Percentiles rank a stretch among this genome's conserved stretches.
Conservation (phyloP, 2,888 invertebrate species). For the Holacanthella duospinosa region DNA sequence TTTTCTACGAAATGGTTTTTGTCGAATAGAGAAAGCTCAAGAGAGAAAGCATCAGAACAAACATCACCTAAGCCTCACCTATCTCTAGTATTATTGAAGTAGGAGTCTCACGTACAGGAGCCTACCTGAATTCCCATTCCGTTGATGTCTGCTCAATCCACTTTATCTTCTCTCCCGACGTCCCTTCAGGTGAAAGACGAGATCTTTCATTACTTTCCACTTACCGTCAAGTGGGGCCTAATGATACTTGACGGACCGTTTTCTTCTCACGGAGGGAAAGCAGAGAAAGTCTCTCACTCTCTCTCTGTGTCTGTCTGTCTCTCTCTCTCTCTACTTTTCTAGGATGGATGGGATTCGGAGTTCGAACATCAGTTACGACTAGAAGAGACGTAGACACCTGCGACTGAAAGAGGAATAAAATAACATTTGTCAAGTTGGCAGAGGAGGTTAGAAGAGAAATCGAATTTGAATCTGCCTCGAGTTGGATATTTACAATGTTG, state of each 20-base stretch:
- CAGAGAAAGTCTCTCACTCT: too few relatives aligned
- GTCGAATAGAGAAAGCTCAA: too few relatives aligned
- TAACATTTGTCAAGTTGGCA: constrained; percentile 2
- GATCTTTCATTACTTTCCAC: constrained; percentile 23
- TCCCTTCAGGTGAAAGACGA: constrained; percentile 26
- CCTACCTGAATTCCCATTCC: too few relatives aligned
- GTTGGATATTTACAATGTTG: too few relatives aligned
- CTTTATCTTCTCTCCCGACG: neutral
- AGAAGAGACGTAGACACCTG: neutral
- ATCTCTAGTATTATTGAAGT: too few relatives aligned
- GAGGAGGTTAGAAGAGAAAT: neutral
- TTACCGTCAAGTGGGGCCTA: constrained; percentile 20
- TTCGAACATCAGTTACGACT: neutral
- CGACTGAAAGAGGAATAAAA: neutral
- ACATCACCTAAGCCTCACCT: too few relatives aligned
- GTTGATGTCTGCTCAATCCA: neutral
- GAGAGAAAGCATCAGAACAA: neutral
- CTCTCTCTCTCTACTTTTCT: neutral
- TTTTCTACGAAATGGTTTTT: too few relatives aligned
- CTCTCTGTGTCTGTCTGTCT: too few relatives aligned
- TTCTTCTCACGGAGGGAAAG: too few relatives aligned
- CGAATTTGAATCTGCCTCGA: neutral
- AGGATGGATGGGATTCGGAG: neutral
- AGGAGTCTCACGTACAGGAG: too few relatives aligned
- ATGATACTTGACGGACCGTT: constrained; percentile 14